A percentile compares a stretch with the other conserved stretches of the same genome.
These are phyloP conservation scores for Gymnosoma rotundatum DNA, from an alignment of 2,888 invertebrate genomes.

Conservation along the genomic window DNA sequence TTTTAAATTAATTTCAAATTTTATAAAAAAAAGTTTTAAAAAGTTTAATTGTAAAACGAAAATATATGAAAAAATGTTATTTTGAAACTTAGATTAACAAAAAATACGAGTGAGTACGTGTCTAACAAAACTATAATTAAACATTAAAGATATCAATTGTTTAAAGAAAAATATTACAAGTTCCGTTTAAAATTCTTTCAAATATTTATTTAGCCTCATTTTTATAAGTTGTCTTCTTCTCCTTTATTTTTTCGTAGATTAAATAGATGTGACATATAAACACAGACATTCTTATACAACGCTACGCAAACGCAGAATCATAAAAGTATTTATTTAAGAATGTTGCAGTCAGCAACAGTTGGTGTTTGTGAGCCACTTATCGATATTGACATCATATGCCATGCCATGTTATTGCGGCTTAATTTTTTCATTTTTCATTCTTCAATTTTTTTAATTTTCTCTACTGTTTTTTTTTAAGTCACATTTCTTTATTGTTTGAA, in stretches of 20 bases:
- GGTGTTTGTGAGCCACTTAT: conserved; percentile 59
- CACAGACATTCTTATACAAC: not conserved
- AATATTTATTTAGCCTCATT: conserved; percentile 54
- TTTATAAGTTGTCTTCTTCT: conserved; percentile 22
- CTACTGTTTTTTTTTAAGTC: conserved; percentile 1
- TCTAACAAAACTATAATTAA: conserved; percentile 19
- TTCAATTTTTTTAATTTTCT: too few relatives aligned
- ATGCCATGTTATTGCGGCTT: conserved; percentile 51
- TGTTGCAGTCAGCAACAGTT: conserved; percentile 39
- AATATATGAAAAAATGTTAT: too few relatives aligned
- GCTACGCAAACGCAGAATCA: not conserved
- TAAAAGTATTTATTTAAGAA: conserved; percentile 42
- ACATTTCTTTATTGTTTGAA: conserved; percentile 20
- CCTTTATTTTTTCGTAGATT: conserved; percentile 33
- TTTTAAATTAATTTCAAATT: too few relatives aligned
- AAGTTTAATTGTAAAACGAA: too few relatives aligned
- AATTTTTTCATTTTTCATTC: conserved; percentile 15
- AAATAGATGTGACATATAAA: conserved; percentile 37
- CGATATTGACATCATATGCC: conserved; percentile 59
- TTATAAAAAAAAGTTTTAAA: too few relatives aligned
- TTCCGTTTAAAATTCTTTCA: conserved; percentile 20
- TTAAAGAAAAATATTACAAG: conserved; percentile 5
- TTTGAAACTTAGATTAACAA: too few relatives aligned
- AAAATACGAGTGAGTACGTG: too few relatives aligned
- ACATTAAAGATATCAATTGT: conserved; percentile 17